Base-by-base conservation (phyloP, 2,888 invertebrate genomes). In the Mimachlamys varia region DNA sequence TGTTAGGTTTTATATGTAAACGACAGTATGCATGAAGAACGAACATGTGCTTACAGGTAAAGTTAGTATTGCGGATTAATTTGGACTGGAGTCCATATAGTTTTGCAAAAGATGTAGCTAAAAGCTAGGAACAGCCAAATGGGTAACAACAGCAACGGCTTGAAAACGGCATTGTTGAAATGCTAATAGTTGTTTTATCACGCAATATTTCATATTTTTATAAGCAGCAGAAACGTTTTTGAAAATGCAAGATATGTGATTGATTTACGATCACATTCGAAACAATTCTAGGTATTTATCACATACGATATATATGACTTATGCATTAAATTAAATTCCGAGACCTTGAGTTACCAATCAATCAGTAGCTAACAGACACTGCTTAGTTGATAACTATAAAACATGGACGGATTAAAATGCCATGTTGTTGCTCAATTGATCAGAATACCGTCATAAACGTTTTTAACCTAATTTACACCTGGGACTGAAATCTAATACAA, bases 21-120 rank as follows among this genome's bases (percentile, higher is more conserved):
- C 62, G 17, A 62, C 62, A 76, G 76, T 76, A 76, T 76, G 76
- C 76, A 76, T 76, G 76, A 76, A 76, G 76, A 76, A 33, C 62
- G n/a, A n/a, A 7, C 76, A 58, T 76, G 76, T 76, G 76, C 76
- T 76, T 33, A 76, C 76, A 76, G 76, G 76, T 76, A 76, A 58
- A 88, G 90, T 90, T 90, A 90, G 90, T 90, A 90, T 58, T 90
- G 88, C 90, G 33, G 44, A 58, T 58, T 90, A 88, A 90, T 90
- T 90, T 90, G 90, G 90, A 90, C 38, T 88, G 76, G 27, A 76
- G 76, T 76, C 76, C 76, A 76, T 76, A 76, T 27, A 33, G 76
- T 76, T n/a, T 22, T 76, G 76, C 76, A 76, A 15, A 76, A 76
- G 76, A 76, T 76, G 27, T 76, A 76, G 76, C 76, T 76, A 22